These are phyloP conservation scores for Cathartes aura DNA, from an alignment of 2,113 vertebrate genomes.

Conservation along the genomic window DNA sequence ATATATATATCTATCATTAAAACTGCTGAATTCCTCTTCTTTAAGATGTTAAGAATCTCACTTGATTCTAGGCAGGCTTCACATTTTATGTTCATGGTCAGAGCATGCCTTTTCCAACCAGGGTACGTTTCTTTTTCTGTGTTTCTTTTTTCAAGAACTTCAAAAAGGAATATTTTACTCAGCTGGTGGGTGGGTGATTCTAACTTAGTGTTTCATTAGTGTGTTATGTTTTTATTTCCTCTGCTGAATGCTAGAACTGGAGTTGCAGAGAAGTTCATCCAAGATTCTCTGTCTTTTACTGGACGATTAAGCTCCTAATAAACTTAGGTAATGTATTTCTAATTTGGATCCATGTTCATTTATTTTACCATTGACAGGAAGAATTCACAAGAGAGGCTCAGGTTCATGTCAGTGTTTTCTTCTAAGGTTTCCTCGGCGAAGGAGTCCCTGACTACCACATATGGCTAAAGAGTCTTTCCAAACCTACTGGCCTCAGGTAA, in stretches of 20 bases:
- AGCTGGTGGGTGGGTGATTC: background rate
- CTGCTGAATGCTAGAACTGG: slow-evolving; percentile 17
- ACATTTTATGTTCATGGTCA: slow-evolving; percentile 13
- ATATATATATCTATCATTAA: background rate
- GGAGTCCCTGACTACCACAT: background rate
- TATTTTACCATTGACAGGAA: slow-evolving; percentile 1
- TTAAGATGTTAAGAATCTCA: slow-evolving; percentile 1
- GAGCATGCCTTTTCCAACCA: background rate
- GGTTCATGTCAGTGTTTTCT: background rate
- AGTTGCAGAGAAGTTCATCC: slow-evolving; percentile 40
- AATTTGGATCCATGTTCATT: slow-evolving; percentile 20
- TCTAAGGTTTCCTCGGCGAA: slow-evolving; percentile 4
- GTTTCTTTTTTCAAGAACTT: slow-evolving; percentile 2
- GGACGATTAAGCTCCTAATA: slow-evolving; percentile 16
- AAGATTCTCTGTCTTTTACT: slow-evolving; percentile 15
- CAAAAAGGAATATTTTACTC: background rate
- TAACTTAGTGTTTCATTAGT: slow-evolving; percentile 52
- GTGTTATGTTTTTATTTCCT: slow-evolving; percentile 13
- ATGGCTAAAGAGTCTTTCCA: background rate
- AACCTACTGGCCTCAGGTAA: background rate
- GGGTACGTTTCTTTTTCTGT: background rate
- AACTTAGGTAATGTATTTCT: slow-evolving; percentile 45
- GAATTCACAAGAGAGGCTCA: slow-evolving; percentile 26
- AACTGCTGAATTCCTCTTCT: background rate
- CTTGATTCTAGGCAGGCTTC: background rate